Conservation (phyloP, 2,888 invertebrate genomes). For the Amiota communis region DNA sequence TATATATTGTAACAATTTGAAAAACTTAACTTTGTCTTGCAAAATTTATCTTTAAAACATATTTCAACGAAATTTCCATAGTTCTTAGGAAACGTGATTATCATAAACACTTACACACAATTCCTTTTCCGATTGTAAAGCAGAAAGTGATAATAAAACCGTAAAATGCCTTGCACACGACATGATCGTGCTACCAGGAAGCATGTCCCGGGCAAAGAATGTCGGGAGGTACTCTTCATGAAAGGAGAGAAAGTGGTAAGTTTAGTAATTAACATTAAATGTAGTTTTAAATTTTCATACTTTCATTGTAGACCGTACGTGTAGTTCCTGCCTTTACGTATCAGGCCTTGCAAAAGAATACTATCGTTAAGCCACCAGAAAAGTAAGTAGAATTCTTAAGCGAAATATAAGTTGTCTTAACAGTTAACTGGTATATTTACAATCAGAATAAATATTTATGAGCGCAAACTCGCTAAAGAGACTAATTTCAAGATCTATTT, state of each 20-base stretch:
- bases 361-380: constrained; percentile 66
- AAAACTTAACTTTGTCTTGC: background rate
- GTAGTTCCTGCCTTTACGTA: constrained; percentile 71
- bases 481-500: constrained; percentile 71
- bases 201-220: constrained; percentile 49
- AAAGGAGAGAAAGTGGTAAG: constrained; percentile 51
- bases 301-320: constrained; percentile 51
- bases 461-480: constrained; percentile 60
- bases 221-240: constrained; percentile 55
- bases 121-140: background rate
- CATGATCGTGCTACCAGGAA: background rate
- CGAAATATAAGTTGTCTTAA: background rate
- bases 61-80: too few species aligned
- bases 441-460: constrained; percentile 63
- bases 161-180: background rate
- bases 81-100: background rate
- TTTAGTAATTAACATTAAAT: background rate
- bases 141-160: background rate
- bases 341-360: constrained; percentile 69
- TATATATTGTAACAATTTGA: constrained; percentile 5
- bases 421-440: constrained; percentile 32
- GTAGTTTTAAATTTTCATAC: background rate
- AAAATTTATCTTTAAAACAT: background rate
- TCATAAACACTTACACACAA: background rate
- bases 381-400: constrained; percentile 55